Base-by-base conservation (phyloP, 37 sponge, comb jelly and placozoan species). In the Oscarella lobularis region DNA sequence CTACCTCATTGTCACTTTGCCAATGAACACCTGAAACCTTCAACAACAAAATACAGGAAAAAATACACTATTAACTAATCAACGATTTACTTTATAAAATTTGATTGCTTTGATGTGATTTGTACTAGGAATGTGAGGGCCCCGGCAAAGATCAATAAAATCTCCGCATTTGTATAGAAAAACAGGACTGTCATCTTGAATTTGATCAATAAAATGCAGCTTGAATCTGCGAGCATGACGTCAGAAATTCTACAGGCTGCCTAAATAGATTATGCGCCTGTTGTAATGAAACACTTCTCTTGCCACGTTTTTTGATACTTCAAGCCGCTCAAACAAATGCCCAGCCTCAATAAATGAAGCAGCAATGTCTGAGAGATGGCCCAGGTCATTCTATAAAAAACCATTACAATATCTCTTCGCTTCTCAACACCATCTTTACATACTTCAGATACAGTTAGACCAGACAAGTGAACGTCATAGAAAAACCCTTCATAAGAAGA, bases 71-170 rank as follows among this genome's bases (percentile, higher is more conserved):
- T 48, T 27, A 48, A 9, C 60, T 20, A 48, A 48, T 48, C 14
- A 48, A 9, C 60, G 20, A 27, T 48, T 20, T 48, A 68, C 76
- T 14, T 6, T 74, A n/a, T 27, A n/a, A 66, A 74, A 9, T 27
- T 41, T 27, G 6, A 74, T 74, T 9, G 76, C 76, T 20, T 70
- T 70, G 27, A 70, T 70, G 14, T n/a, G 31, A n/a, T 31, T 9
- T 70, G 73, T 70, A 14, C 73, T 70, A 70, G 73, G 73, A 70
- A 70, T 29, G 37, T 70, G 73, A n/a, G 73, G 73, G 14, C 73
- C 76, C 27, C n/a, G 55, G 70, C 76, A 74, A 27, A 74, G n/a
- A 67, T 74, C 76, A 68, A 74, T 40, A 31, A 74, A 74, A 40
- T 40, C 76, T 48, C 60, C 60, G 20, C 60, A 48, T 48, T 48